Base-by-base conservation (phyloP, 1,140 invertebrate genomes). In the Megalopta genalis region DNA sequence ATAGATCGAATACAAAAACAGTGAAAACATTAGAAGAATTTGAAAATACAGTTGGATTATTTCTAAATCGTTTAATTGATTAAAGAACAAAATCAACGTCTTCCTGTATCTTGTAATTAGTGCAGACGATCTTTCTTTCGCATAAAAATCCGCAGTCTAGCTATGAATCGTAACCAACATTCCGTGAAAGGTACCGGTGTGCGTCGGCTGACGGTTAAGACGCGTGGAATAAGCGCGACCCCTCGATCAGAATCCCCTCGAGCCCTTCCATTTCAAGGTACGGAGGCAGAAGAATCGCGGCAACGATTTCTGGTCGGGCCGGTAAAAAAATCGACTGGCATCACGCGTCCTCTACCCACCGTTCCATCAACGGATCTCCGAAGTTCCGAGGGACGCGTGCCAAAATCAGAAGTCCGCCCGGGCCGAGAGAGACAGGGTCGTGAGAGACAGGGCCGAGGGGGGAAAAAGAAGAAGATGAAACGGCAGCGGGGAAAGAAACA, bases 401-500 rank as follows among this genome's bases (percentile, higher is more conserved):
- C 77, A 80, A 82, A 80, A 80, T 82, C 72, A 83, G 77, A 70
- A 82, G 70, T 81, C 73, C 63, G 62, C 32, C 39, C 70, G 59
- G 77, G 37, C 14, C 60, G 77, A 66, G 70, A 66, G 70, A 70
- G 70, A 70, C 80, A 80, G 80, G 82, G 9, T 46, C 83, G 80
- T 79, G 82, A 69, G 54, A 32, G 32, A 32, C 32, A 32, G 73
- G 39, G 70, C 68, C 73, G 63, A 79, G 77, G 46, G 32, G 27
- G 39, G 42, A 42, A 54, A 42, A 21, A 21, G 46, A 27, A 63
- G 18, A 52, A 74, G 80, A 77, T 27, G 75, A 68, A 78, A 81
- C 65, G 80, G 25, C 80, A 73, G 54, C 81, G 32, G 77, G 81
- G 84, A 81, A 83, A 86, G 83, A 89, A 91, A 92, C 90, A 91